Evolutionary conservation across 2,797 vertebrate species (phyloP), one percentile per base, ranked within the genome.

Genomic region (Molossus alvarezi): DNA sequence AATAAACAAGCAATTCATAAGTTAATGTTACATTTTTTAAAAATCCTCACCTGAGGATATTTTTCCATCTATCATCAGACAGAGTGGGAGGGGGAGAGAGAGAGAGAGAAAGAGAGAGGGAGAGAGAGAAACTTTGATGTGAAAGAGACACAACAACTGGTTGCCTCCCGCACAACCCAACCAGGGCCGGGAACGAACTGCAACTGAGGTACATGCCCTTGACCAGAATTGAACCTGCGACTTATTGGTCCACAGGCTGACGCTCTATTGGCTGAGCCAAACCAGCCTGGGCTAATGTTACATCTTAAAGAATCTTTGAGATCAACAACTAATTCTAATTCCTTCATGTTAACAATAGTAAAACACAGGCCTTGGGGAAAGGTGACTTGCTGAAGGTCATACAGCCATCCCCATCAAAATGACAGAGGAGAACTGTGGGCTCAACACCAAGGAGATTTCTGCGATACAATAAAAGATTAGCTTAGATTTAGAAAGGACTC

Each of bases 401-500:
- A 13, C 7, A 75, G 6, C 67, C n/a, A 53, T 33, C 62, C 13
- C 13, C 45, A 29, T 41, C 53, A 91, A 81, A 91, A 94, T 9
- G 37, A 92, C 12, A 75, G 45, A 77, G 65, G 2, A 72, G 51
- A 8, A 57, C 51, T 45, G 1, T 58, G 64, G 48, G 9, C 57
- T 85, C 21, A 93, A 94, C 85, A n/a, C 33, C 27, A 84, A 55
- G 75, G n/a, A 29, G 23, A 33, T 7, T 81, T 82, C 77, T 89
- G 51, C 27, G n/a, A 37, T 77, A 76, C 7, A 15, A 71, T 53
- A 86, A 12, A 84, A 60, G 45, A 48, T 88, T 71, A 80, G 58
- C n/a, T 87, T 83, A 76, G 27, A 75, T 83, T 95, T 75, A 85
- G 60, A 72, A 87, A 95, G 37, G 18, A 60, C n/a, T 60, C 29